phyloP scores from a whole-genome alignment of 2,113 vertebrate species.

The Ciconia stormi region DNA sequence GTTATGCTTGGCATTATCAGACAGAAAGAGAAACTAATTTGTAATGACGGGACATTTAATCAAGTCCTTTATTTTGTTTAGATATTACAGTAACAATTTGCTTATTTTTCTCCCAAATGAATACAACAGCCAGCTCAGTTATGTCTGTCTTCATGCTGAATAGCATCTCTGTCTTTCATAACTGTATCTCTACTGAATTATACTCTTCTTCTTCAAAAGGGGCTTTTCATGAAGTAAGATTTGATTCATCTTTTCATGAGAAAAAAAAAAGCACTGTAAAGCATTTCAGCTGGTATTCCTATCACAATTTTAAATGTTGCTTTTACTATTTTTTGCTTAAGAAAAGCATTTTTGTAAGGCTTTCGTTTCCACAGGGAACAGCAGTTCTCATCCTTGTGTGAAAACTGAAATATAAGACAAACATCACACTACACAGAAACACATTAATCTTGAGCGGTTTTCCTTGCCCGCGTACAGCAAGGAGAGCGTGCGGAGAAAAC shows the following conservation, averaged over 20 bases:
- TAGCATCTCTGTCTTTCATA: not conserved
- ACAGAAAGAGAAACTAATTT: constrained; percentile 52
- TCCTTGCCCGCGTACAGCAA: rapidly evolving
- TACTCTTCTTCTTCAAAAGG: not conserved
- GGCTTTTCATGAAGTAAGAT: not conserved
- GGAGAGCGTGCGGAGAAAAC: rapidly evolving
- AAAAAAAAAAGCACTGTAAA: not conserved
- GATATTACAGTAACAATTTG: constrained; percentile 15
- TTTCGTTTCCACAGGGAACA: not conserved
- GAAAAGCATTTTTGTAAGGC: not conserved
- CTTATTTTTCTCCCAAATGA: constrained; percentile 29
- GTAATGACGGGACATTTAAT: constrained; percentile 54
- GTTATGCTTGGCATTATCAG: constrained; percentile 33
- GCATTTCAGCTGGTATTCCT: not conserved
- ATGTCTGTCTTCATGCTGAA: not conserved
- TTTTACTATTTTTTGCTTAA: constrained; percentile 28
- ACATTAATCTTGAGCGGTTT: not conserved
- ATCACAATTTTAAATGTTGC: constrained; percentile 2
- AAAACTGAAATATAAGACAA: not conserved
- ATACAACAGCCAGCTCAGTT: not conserved
- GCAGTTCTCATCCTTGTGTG: not conserved
- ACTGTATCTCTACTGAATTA: not conserved
- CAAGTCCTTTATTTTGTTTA: constrained; percentile 57
- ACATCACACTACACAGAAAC: not conserved
- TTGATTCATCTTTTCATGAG: not conserved